Evolutionary conservation across 2,113 vertebrate species (phyloP), one percentile per base, ranked within the genome.

Genomic region (Sinocyclocheilus anophthalmus): DNA sequence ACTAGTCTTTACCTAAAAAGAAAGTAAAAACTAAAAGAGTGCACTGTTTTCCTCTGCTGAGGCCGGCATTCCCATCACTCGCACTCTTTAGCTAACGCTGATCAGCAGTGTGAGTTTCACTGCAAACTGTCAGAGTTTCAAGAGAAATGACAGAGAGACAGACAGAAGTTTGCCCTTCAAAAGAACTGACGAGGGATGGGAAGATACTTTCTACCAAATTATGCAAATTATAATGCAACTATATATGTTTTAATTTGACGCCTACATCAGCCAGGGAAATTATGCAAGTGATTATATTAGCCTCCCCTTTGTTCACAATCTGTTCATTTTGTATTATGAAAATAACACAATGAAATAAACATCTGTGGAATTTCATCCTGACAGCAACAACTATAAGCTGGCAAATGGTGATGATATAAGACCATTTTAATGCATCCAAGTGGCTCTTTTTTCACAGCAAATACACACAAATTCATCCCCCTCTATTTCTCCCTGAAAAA

Each of bases 221-320:
- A 67, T 81, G 79, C 59, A 26, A 81, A 81, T 67, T 82, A 82
- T 53, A 81, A 65, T 45, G 59, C 59, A 81, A 65, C 22, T 10
- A 45, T 81, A 77, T 77, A 48, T 30, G 61, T 67, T 81, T 81
- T 81, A 81, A 81, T 81, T 67, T 65, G 42, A 82, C 80, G 18
- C 42, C 63, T 53, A 67, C 80, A 82, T 53, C 80, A 82, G 45
- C 9, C 18, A n/a, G 12, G 61, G 45, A 50, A 30, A 82, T 82
- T 67, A 70, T 69, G 61, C 18, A 69, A 82, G 65, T 70, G 80
- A 70, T 69, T 37, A 53, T 10, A 53, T 63, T 67, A 79, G 8
- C 18, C 18, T 26, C 53, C 55, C 22, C 57, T 81, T 48, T 67
- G 39, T 81, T 81, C 39, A 45, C n/a, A 81, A 81, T 53, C 45